Conservation (phyloP, 2,888 invertebrate species). For the Hoplodrina blanda region DNA sequence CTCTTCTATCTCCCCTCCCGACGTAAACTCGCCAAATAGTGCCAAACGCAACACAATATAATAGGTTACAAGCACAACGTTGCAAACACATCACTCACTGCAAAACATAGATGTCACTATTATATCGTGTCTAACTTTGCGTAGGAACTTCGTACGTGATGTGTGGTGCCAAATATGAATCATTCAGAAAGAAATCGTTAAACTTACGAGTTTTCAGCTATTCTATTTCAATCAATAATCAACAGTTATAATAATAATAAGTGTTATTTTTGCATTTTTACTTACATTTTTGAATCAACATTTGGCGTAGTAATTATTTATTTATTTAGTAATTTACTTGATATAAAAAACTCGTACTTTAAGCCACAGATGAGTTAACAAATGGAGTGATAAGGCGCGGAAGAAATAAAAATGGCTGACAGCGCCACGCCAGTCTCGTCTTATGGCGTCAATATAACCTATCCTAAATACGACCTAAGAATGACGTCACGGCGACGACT, state of each 20-base stretch:
- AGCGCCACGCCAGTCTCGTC: too few relatives aligned
- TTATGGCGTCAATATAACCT: too few relatives aligned
- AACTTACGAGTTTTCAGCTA: conserved; percentile 8
- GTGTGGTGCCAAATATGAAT: conserved; percentile 2
- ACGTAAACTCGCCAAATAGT: conserved; percentile 1
- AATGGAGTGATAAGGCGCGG: conserved; percentile 9
- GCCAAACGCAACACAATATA: conserved; percentile 11
- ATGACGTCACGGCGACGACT: too few relatives aligned
- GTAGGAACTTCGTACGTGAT: neutral
- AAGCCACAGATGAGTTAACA: conserved; percentile 5
- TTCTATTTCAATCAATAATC: conserved; percentile 11
- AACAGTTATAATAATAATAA: neutral
- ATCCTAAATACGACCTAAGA: too few relatives aligned
- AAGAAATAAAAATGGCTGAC: neutral
- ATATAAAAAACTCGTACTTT: conserved; percentile 1
- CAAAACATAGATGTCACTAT: conserved; percentile 5
- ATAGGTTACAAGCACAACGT: conserved; percentile 9
- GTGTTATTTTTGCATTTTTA: too few relatives aligned
- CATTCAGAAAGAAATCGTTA: neutral
- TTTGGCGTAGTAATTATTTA: too few relatives aligned
- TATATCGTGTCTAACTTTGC: neutral
- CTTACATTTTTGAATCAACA: too few relatives aligned
- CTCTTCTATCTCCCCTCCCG: neutral
- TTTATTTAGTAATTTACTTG: too few relatives aligned
- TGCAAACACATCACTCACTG: neutral